A percentile compares a stretch with the other conserved stretches of the same genome.
Evolutionary conservation across 2,888 invertebrate genomes (phyloP).

Genomic region (Ceraclea dissimilis): DNA sequence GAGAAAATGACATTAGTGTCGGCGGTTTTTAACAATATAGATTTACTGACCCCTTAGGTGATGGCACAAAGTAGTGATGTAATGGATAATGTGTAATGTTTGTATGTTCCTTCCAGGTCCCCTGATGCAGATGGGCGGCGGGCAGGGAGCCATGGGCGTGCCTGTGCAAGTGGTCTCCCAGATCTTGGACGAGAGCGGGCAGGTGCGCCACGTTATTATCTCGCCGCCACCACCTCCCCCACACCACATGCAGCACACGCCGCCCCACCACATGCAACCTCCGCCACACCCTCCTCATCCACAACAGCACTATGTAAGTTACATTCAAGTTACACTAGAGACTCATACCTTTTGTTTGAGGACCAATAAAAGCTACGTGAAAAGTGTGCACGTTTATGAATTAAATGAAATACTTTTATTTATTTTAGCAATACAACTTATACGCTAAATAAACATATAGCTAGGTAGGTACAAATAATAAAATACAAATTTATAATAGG

Average conservation of each 20-base stretch:
- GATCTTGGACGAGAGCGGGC: slow-evolving; percentile 84
- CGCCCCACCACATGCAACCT: slow-evolving; percentile 60
- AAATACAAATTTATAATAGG: no score
- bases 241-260: slow-evolving; percentile 63
- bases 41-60: no score
- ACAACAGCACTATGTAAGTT: slow-evolving; percentile 58
- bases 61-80: background rate
- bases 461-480: no score
- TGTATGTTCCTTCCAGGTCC: slow-evolving; percentile 52
- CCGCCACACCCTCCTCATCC: slow-evolving; percentile 45
- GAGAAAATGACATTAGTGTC: no score
- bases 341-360: no score
- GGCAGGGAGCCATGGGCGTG: slow-evolving; percentile 50
- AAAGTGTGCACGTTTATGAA: no score
- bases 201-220: slow-evolving; percentile 82
- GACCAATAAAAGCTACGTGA: no score
- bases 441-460: no score
- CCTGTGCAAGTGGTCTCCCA: slow-evolving; percentile 89
- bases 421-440: no score
- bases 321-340: background rate
- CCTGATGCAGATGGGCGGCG: slow-evolving; percentile 80
- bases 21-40: no score
- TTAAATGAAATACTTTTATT: no score
- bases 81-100: no score
- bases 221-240: slow-evolving; percentile 57